A percentile compares a stretch with the other conserved stretches of the same genome.
Conservation (phyloP, 1,140 invertebrate genomes). For the Drosophila mojavensis region DNA sequence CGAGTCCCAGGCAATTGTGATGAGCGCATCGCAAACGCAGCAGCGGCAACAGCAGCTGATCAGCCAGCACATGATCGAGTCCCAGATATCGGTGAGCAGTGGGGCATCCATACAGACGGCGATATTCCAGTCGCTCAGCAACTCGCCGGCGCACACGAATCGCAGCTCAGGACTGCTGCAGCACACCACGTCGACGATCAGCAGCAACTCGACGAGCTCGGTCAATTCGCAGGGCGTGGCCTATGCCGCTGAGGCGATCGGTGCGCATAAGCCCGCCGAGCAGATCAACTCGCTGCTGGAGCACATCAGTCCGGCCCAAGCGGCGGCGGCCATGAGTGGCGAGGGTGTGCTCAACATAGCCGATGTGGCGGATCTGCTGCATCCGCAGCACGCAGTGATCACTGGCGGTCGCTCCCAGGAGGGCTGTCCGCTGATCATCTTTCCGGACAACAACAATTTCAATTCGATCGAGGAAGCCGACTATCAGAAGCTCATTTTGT, state of each 20-base stretch:
- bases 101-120: slow-evolving; percentile 74
- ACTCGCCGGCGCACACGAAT: slow-evolving; percentile 57
- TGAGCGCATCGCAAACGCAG: slow-evolving; percentile 54
- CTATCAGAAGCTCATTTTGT: slow-evolving; percentile 95
- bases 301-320: slow-evolving; percentile 60
- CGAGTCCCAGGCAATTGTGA: slow-evolving; percentile 65
- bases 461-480: slow-evolving; percentile 92
- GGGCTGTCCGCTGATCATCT: slow-evolving; percentile 96
- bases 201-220: slow-evolving; percentile 53
- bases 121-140: slow-evolving; percentile 65
- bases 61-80: slow-evolving; percentile 73
- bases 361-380: slow-evolving; percentile 93
- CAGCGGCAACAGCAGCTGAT: slow-evolving; percentile 58
- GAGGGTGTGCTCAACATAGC: slow-evolving; percentile 87
- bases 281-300: slow-evolving; percentile 67
- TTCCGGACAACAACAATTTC: slow-evolving; percentile 96
- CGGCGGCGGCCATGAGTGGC: slow-evolving; percentile 58
- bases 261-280: slow-evolving; percentile 28
- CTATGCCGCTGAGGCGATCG: slow-evolving; percentile 62
- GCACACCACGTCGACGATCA: slow-evolving; percentile 57
- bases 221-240: slow-evolving; percentile 54
- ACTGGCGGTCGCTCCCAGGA: slow-evolving; percentile 95
- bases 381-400: slow-evolving; percentile 94
- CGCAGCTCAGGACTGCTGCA: slow-evolving; percentile 35
- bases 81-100: slow-evolving; percentile 77